Evolutionary conservation across 2,888 invertebrate species (phyloP), one percentile per base, ranked within the genome.

Genomic region (Morinoia aosen): DNA sequence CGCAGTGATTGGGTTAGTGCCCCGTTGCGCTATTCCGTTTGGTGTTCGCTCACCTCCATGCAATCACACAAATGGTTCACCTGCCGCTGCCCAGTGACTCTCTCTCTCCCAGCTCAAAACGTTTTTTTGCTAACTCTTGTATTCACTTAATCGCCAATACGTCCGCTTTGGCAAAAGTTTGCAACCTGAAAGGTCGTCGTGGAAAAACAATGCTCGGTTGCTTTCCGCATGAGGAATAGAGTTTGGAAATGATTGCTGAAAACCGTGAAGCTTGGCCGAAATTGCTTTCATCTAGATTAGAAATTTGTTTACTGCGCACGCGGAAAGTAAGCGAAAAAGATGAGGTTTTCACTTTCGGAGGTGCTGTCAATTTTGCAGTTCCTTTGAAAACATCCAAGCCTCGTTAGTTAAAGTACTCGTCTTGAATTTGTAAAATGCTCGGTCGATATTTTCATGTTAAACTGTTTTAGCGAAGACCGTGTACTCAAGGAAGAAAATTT

Each of bases 1-100:
- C 5, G 93, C 57, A 56, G 93, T 93, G 93, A 93, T 93, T 93
- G 93, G 19, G 93, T 93, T 93, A 57, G 93, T 12, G 57, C 57
- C 33, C n/a, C 56, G 93, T 39, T 57, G 48, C 57, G 48, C 19
- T 93, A 93, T 93, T 93, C n/a, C 48, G 93, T 93, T 90, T 57
- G 57, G 93, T 57, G 93, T 33, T 57, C 93, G 2, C 93, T 93
- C 93, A 93, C 57, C 93, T 48, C 57, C 93, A 33, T 10, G 93
- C 93, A 93, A 93, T 93, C 57, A 48, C n/a, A 57, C 57, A 93
- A 93, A 93, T 93, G 93, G 93, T 57, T 57, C 57, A 57, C 10
- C 93, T 33, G 58, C 93, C 90, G 5, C 14, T 39, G 90, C 40
- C 90, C 40, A 40, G 90, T 33, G 40, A 90, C 39, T 19, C 39